A percentile compares a stretch with the other conserved stretches of the same genome.
Evolutionary conservation across 2,888 invertebrate genomes (phyloP).

Genomic region (Drosophila diplacantha): DNA sequence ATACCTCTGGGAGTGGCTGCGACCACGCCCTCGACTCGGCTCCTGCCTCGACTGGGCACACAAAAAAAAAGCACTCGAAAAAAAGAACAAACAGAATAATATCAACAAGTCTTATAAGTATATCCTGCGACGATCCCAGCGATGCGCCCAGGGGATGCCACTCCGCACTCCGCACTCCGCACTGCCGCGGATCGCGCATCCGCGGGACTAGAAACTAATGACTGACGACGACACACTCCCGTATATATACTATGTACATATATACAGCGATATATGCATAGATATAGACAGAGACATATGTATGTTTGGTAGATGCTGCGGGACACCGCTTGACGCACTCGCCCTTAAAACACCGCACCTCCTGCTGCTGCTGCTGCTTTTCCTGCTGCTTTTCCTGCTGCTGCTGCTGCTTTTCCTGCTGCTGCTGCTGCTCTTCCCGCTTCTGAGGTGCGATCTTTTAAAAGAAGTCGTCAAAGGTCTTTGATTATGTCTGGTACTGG

Average conservation of each 20-base stretch:
- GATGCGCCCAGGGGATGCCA: background rate
- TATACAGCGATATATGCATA: constrained; percentile 36
- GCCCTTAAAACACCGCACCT: constrained; percentile 50
- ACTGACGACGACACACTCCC: constrained; percentile 18
- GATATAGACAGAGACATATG: constrained; percentile 39
- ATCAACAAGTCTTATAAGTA: constrained; percentile 68
- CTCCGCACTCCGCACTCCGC: too few species aligned
- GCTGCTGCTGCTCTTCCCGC: background rate
- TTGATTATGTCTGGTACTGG: constrained; percentile 97
- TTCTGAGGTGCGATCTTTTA: constrained; percentile 68
- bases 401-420: too few species aligned
- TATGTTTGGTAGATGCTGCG: constrained; percentile 19
- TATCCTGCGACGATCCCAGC: constrained; percentile 9
- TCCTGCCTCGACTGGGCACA: constrained; percentile 17
- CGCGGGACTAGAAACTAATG: constrained; percentile 19
- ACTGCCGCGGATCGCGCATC: constrained; percentile 1
- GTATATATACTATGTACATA: constrained; percentile 33
- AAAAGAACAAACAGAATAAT: constrained; percentile 60
- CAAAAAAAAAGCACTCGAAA: constrained; percentile 45
- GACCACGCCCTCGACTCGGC: constrained; percentile 1
- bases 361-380: constrained; percentile 10
- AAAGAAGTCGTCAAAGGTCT: constrained; percentile 78
- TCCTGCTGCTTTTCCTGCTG: background rate
- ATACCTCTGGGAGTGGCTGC: constrained; percentile 17
- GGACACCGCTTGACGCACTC: constrained; percentile 61